Evolutionary conservation across 2,113 vertebrate species (phyloP).

Genomic region (Dasyornis broadbenti): DNA sequence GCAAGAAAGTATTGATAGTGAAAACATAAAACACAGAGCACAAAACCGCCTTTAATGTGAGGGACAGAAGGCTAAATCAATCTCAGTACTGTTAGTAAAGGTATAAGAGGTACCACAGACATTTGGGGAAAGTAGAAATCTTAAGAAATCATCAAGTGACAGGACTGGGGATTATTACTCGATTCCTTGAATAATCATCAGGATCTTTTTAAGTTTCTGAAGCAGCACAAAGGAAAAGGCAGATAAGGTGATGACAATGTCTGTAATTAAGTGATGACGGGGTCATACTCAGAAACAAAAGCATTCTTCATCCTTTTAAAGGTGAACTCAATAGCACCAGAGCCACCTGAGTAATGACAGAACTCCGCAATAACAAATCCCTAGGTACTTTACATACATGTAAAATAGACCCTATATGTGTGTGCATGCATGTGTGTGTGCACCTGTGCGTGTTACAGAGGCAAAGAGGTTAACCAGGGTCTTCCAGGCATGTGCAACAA

Average conservation of each 20-base stretch:
- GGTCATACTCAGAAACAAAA: neutral
- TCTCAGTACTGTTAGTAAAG: neutral
- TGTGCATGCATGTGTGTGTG: neutral
- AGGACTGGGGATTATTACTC: neutral
- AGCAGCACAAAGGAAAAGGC: neutral
- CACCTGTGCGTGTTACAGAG: accelerated
- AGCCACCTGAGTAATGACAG: neutral
- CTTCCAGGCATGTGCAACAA: neutral
- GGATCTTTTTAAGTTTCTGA: neutral
- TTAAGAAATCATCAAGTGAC: neutral
- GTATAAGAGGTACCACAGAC: neutral
- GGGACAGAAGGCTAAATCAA: neutral
- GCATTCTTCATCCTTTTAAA: neutral
- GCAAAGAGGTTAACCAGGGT: neutral
- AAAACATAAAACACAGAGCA: neutral
- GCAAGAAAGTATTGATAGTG: neutral
- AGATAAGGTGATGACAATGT: neutral
- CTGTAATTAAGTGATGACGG: neutral
- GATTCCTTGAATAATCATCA: neutral
- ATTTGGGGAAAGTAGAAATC: neutral
- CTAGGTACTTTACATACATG: neutral
- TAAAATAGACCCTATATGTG: neutral
- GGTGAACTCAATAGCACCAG: neutral
- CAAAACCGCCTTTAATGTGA: neutral
- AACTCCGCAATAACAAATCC: neutral